These are phyloP conservation scores for Pollenia labialis DNA, from an alignment of 2,888 invertebrate genomes.

Conservation along the genomic window DNA sequence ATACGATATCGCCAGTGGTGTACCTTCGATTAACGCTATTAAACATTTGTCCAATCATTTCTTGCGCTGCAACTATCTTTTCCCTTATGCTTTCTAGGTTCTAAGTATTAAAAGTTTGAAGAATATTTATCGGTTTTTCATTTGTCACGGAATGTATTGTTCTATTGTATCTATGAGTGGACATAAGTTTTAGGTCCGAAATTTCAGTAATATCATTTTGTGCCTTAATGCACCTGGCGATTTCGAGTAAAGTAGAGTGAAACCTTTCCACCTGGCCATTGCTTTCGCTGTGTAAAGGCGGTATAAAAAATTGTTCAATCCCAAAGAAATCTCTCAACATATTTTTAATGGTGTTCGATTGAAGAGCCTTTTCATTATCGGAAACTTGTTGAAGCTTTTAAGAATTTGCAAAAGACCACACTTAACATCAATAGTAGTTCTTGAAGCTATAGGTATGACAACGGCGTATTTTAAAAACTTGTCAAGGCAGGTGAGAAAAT, in stretches of 20 bases:
- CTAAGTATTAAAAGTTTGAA: slow-evolving; percentile 2
- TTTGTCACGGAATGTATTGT: slow-evolving; percentile 53
- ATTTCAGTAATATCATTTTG: slow-evolving; percentile 49
- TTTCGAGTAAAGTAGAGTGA: slow-evolving; percentile 29
- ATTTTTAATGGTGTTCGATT: background rate
- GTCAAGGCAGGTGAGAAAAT: too few species aligned
- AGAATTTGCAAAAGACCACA: too few species aligned
- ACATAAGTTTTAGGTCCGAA: slow-evolving; percentile 34
- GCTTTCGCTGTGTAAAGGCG: slow-evolving; percentile 32
- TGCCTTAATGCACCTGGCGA: slow-evolving; percentile 43
- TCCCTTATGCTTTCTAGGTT: background rate
- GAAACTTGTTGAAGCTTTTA: too few species aligned
- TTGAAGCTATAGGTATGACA: too few species aligned
- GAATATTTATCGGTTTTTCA: slow-evolving; percentile 43
- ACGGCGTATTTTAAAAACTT: too few species aligned
- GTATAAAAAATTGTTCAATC: slow-evolving; percentile 55
- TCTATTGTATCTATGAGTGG: background rate
- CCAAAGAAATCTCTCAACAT: slow-evolving; percentile 45
- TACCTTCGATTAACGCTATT: background rate
- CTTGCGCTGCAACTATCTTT: slow-evolving; percentile 7
- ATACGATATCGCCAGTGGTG: slow-evolving; percentile 10
- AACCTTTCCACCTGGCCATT: background rate
- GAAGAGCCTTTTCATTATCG: too few species aligned
- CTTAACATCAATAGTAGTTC: too few species aligned
- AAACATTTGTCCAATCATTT: background rate